These are phyloP conservation scores for Actenoides hombroni DNA, from an alignment of 2,113 vertebrate genomes.

Conservation along the genomic window DNA sequence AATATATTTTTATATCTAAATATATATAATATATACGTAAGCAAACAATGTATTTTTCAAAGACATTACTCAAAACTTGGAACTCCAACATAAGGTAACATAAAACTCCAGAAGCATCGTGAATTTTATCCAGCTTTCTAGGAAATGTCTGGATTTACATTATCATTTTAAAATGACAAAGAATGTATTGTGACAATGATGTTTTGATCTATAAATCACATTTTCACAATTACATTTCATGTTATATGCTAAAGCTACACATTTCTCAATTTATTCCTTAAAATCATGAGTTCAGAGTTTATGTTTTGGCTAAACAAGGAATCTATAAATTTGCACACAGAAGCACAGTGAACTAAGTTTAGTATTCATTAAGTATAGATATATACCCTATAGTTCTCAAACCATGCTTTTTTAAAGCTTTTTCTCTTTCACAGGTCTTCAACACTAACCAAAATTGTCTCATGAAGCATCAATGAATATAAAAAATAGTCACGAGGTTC, in stretches of 20 bases:
- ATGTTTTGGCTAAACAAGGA: neutral
- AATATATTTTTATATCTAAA: neutral
- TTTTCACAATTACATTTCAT: neutral
- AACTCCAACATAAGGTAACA: neutral
- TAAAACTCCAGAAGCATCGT: neutral
- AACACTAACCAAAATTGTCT: neutral
- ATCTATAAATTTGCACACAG: neutral
- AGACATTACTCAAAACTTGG: neutral
- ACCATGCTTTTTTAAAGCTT: neutral
- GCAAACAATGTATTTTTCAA: neutral
- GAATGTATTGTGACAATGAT: neutral
- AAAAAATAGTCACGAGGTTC: neutral
- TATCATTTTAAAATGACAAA: neutral
- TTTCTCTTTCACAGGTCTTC: neutral
- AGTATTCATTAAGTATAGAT: neutral
- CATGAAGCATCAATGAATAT: neutral
- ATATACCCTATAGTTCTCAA: neutral
- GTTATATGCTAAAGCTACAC: neutral
- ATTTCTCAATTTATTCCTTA: neutral
- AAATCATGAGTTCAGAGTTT: neutral
- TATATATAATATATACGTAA: neutral
- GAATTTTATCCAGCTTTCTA: neutral
- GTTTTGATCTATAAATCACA: neutral
- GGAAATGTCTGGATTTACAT: neutral
- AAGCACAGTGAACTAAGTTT: neutral